Evolutionary conservation across 2,797 vertebrate genomes (phyloP).

Genomic region (Sitta carolinensis): DNA sequence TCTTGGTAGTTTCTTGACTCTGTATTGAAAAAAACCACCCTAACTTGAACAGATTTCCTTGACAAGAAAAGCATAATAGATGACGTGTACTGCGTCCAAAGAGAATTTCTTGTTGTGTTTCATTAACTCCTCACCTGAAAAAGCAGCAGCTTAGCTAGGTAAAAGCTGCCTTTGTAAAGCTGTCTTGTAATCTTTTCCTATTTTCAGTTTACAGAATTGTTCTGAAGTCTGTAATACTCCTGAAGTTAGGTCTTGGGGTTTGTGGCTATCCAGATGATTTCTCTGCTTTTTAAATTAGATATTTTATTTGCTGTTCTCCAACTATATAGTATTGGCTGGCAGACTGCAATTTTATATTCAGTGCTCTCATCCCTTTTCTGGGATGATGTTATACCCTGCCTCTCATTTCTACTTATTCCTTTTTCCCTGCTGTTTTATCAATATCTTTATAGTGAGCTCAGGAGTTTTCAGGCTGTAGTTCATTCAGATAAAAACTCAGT

Average conservation of each 20-base stretch:
- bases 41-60: neutral
- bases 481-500: neutral
- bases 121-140: neutral
- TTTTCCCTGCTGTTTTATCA: neutral
- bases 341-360: neutral
- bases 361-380: neutral
- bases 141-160: neutral
- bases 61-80: neutral
- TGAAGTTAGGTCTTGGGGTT: neutral
- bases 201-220: neutral
- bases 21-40: neutral
- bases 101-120: neutral
- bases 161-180: neutral
- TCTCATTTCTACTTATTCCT: neutral
- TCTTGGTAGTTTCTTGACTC: neutral
- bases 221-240: neutral
- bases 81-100: neutral
- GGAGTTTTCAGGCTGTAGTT: neutral
- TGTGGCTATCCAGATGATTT: neutral
- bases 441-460: neutral
- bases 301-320: neutral
- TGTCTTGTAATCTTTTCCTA: neutral
- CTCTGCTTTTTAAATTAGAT: neutral
- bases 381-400: neutral
- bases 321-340: neutral